These are phyloP conservation scores for Saxidomus purpurata DNA, from an alignment of 1,140 invertebrate genomes.

Conservation along the genomic window DNA sequence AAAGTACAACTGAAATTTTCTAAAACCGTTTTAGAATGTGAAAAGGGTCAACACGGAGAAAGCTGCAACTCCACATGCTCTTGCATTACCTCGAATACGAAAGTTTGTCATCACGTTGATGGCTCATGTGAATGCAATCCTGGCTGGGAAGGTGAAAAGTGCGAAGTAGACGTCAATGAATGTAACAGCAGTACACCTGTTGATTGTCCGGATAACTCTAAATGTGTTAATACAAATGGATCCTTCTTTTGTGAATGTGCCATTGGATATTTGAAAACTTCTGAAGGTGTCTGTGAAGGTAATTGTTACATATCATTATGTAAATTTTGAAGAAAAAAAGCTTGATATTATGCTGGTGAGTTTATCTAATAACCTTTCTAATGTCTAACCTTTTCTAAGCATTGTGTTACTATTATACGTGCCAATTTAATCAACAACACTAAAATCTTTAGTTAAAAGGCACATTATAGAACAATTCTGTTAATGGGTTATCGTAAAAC, in stretches of 20 bases:
- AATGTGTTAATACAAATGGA: constrained; percentile 19
- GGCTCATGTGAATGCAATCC: neutral
- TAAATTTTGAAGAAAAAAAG: too few species aligned
- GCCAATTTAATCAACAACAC: too few species aligned
- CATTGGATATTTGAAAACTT: neutral
- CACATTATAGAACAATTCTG: too few species aligned
- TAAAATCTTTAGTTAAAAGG: too few species aligned
- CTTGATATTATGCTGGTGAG: too few species aligned
- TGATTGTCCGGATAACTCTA: neutral
- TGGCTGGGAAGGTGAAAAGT: neutral
- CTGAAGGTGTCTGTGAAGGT: neutral
- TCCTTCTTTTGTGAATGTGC: constrained; percentile 10
- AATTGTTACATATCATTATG: too few species aligned
- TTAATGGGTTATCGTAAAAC: too few species aligned
- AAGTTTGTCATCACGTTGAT: neutral
- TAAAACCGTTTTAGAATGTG: constrained; percentile 10
- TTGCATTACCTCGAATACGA: neutral
- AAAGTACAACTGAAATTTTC: neutral
- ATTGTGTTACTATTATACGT: too few species aligned
- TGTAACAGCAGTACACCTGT: neutral
- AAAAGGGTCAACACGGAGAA: neutral
- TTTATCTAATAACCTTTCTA: too few species aligned
- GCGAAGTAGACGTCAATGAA: constrained; percentile 23
- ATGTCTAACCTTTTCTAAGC: too few species aligned
- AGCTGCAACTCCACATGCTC: neutral